Base-by-base conservation (phyloP, 2,113 vertebrate genomes). In the Patagioenas fasciata region DNA sequence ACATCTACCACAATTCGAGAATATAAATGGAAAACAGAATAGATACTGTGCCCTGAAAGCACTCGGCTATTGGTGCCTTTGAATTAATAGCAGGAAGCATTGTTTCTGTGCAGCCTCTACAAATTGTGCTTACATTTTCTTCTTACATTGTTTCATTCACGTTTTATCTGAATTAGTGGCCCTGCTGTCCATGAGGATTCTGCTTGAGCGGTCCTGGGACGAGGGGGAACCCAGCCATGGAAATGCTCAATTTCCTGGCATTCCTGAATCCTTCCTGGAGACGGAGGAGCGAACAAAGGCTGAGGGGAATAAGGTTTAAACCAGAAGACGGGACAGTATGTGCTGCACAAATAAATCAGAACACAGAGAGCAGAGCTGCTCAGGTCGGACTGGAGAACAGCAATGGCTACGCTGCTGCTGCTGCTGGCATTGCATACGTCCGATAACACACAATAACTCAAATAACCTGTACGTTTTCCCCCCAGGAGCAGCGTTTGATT, bases 1-100 rank as follows among this genome's bases (percentile, higher is more conserved):
- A 88, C 93, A 50, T 75, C 51, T 84, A 95, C 88, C 95, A 88
- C 92, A 96, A 86, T 91, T 86, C 90, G 62, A 50, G 82, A 34
- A 21, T 78, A 80, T 28, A 88, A 92, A 93, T 96, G 95, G 95
- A 16, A 97, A 95, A 58, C 95, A 96, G 95, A 91, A 80, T 89
- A 79, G 85, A 86, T 96, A 73, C 95, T 71, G 88, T 57, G 80
- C 90, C 92, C 44, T 14, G 75, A 58, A 88, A 88, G 79, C 29
- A 3, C 73, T 70, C 10, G 2, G 67, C 92, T 94, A 21, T 60
- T 18, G 13, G 28, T 91, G 94, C 70, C 62, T 65, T 24, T 17
- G 92, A 57, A 86, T 81, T 91, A 92, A 34, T 47, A 92, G 88
- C 92, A 81, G 90, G 61, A 84, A 74, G 85, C 88, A 75, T 86